Percentiles rank a stretch among this genome's conserved stretches.
These are phyloP conservation scores for Gnathonemus echidnorhynchus DNA, from an alignment of 2,113 vertebrate genomes.

Conservation along the genomic window DNA sequence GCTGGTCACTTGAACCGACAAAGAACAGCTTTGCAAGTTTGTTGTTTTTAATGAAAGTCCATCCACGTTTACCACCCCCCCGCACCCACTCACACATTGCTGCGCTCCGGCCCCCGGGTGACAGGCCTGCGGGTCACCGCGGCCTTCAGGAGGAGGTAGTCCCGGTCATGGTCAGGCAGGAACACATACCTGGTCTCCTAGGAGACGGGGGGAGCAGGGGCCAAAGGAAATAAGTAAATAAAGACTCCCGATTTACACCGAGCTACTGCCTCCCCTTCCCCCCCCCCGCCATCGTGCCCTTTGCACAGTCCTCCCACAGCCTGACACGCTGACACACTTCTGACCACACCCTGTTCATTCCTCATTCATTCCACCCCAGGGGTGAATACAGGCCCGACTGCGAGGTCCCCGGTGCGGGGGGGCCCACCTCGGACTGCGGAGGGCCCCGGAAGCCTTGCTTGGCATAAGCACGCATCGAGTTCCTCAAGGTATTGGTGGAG, in stretches of 20 bases:
- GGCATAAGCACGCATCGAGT: conserved; percentile 57
- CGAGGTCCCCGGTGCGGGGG: not conserved
- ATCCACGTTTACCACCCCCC: no score
- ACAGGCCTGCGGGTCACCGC: conserved; percentile 46
- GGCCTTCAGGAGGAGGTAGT: conserved; percentile 64
- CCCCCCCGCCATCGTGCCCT: not conserved
- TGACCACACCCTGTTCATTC: not conserved
- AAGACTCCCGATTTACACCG: not conserved
- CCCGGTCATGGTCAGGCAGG: conserved; percentile 65
- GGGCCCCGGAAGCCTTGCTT: conserved; percentile 42
- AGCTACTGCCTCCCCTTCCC: not conserved
- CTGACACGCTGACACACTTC: not conserved
- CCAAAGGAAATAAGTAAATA: not conserved
- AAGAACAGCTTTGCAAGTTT: no score
- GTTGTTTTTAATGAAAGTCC: no score
- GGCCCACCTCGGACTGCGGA: conserved; percentile 44
- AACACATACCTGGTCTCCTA: conserved; percentile 68
- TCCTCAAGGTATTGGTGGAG: conserved; percentile 69
- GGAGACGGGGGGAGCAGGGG: not conserved
- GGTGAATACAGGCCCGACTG: no score
- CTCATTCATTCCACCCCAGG: not conserved
- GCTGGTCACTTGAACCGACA: no score
- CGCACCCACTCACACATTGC: conserved; percentile 38
- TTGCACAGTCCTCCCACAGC: not conserved
- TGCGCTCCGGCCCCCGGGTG: conserved; percentile 43